These are phyloP conservation scores for Danaus plexippus DNA, from an alignment of 1,140 invertebrate genomes.

Conservation along the genomic window DNA sequence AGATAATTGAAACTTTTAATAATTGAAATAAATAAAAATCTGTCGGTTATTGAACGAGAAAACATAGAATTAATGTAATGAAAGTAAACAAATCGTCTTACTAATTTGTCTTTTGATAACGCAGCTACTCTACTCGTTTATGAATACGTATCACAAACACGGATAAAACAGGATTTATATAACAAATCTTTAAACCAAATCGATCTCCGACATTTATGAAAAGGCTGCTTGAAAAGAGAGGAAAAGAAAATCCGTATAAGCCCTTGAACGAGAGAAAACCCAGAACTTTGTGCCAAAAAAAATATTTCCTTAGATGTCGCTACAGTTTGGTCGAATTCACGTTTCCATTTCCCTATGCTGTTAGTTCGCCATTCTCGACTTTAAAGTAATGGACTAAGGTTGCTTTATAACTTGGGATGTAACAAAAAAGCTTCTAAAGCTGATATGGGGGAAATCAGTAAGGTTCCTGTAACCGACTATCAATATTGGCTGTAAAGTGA, in stretches of 20 bases:
- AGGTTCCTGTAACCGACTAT: slow-evolving; percentile 59
- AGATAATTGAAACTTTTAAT: too few species aligned
- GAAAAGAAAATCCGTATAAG: slow-evolving; percentile 54
- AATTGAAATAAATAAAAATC: too few species aligned
- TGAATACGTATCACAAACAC: background rate
- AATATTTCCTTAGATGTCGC: slow-evolving; percentile 57
- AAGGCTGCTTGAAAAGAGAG: slow-evolving; percentile 45
- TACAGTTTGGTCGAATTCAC: slow-evolving; percentile 41
- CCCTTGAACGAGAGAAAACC: slow-evolving; percentile 47
- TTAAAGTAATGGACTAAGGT: slow-evolving; percentile 27
- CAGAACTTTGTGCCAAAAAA: slow-evolving; percentile 53
- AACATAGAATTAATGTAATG: too few species aligned
- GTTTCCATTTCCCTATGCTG: slow-evolving; percentile 14
- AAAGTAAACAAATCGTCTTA: too few species aligned
- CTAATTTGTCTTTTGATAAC: too few species aligned
- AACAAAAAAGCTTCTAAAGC: slow-evolving; percentile 27
- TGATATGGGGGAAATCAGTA: slow-evolving; percentile 43
- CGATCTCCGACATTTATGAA: slow-evolving; percentile 62
- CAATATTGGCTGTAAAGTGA: slow-evolving; percentile 63
- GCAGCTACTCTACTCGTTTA: too few species aligned
- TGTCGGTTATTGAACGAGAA: too few species aligned
- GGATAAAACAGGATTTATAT: slow-evolving; percentile 45
- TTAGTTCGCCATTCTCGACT: slow-evolving; percentile 6
- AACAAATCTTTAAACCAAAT: slow-evolving; percentile 43
- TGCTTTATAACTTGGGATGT: slow-evolving; percentile 16